Evolutionary conservation across 2,113 vertebrate species (phyloP), one percentile per base, ranked within the genome.

Genomic region (Mormyrus iriodes): DNA sequence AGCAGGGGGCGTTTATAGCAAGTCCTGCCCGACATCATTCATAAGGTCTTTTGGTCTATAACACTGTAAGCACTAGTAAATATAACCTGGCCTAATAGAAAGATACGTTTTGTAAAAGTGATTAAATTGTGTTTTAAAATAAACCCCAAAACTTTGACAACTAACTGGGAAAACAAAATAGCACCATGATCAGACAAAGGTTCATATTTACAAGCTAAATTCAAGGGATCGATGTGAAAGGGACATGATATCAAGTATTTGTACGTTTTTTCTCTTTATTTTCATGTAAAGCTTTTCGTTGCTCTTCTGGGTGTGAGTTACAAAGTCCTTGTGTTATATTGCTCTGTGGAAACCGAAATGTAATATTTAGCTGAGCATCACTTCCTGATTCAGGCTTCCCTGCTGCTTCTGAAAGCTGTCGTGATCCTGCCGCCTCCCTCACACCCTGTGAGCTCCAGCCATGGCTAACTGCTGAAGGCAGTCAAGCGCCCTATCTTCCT

Each of bases 311-410:
- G 94, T 93, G 91, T 95, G 92, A 89, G 90, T 46, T 94, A 90
- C 88, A 93, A 95, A 95, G 89, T 93, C 89, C 93, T 93, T 93
- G 94, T 93, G 94, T 94, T 90, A 79, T 89, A 91, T 93, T 95
- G 94, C 93, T 94, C 93, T 95, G 93, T 93, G 94, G 90, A 92
- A 92, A 91, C 92, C 89, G 91, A 93, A 93, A 94, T 96, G 94
- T 96, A 96, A 95, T 95, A 95, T 96, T 97, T 97, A 97, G 97
- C 96, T 96, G 96, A 97, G 95, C 1, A 5, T 91, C 92, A 91
- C 88, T 92, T 91, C 93, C 93, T 93, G 95, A 95, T 94, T 92
- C 95, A 94, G 90, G 93, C 95, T 95, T 95, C 96, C 94, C 92
- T 90, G 92, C 93, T 93, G 89, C 93, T 93, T 88, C 94, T 89